phyloP scores from a whole-genome alignment of 2,888 invertebrate species.

The Melieria picta region DNA sequence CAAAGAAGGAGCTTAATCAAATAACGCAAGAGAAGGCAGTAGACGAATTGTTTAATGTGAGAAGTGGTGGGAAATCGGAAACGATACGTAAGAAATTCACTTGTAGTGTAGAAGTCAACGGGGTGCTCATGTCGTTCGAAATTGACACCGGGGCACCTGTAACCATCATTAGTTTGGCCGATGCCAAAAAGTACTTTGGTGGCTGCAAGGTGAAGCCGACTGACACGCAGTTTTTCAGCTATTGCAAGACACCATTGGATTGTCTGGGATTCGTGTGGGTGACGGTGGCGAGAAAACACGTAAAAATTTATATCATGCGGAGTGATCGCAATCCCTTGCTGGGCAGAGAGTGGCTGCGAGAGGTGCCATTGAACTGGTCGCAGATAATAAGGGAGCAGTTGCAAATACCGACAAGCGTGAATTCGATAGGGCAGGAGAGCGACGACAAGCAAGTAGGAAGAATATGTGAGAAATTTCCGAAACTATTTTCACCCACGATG shows the following conservation, averaged over 20 bases:
- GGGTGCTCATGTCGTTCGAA: slow-evolving; percentile 26
- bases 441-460: slow-evolving; percentile 24
- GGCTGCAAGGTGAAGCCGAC: slow-evolving; percentile 25
- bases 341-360: slow-evolving; percentile 35
- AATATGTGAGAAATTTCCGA: neutral
- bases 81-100: slow-evolving; percentile 3
- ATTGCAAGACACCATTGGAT: slow-evolving; percentile 32
- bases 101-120: slow-evolving; percentile 1
- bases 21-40: slow-evolving; percentile 15
- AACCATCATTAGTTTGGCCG: slow-evolving; percentile 33
- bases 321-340: slow-evolving; percentile 30
- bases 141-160: slow-evolving; percentile 37
- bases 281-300: slow-evolving; percentile 10
- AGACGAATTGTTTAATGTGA: slow-evolving; percentile 27
- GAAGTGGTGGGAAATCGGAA: slow-evolving; percentile 11
- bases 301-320: slow-evolving; percentile 36
- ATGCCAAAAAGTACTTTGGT: slow-evolving; percentile 32
- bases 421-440: neutral
- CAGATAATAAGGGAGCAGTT: slow-evolving; percentile 8
- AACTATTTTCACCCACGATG: slow-evolving; percentile 30
- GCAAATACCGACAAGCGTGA: neutral
- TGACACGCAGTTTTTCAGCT: slow-evolving; percentile 32
- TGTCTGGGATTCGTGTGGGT: slow-evolving; percentile 26
- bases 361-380: slow-evolving; percentile 25
- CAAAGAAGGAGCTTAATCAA: slow-evolving; percentile 23